Conservation (phyloP, 2,113 vertebrate species). For the Ctenomys sociabilis region DNA sequence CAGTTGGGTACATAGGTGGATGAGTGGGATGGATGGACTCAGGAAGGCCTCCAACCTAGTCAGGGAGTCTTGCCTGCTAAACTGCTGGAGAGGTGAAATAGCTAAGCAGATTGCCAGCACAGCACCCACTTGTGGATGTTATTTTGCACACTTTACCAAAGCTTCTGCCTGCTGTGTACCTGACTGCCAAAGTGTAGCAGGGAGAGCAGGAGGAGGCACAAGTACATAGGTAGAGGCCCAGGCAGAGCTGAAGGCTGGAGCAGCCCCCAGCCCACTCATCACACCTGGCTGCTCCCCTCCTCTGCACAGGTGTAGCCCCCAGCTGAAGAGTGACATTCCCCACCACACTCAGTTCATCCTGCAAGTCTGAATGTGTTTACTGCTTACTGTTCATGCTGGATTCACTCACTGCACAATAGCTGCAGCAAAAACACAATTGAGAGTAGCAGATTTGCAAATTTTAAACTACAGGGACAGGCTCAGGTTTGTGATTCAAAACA, state of each 20-base stretch:
- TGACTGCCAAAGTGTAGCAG: background rate
- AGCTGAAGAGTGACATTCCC: background rate
- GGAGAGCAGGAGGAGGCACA: background rate
- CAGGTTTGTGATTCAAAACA: background rate
- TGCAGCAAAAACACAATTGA: accelerated
- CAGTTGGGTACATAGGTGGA: background rate
- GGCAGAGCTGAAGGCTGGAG: background rate
- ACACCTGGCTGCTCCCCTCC: background rate
- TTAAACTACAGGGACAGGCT: background rate
- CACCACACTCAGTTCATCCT: background rate
- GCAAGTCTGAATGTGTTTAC: accelerated
- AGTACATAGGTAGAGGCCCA: background rate
- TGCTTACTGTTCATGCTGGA: background rate
- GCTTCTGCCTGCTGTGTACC: background rate
- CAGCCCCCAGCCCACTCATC: background rate
- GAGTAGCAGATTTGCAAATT: background rate
- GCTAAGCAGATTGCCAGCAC: background rate
- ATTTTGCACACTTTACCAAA: background rate
- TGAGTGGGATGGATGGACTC: background rate
- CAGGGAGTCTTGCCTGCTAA: background rate
- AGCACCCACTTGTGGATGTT: background rate
- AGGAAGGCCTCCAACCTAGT: background rate
- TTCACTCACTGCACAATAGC: accelerated
- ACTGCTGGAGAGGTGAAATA: too few species aligned
- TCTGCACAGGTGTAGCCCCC: background rate